Percentiles rank a stretch among this genome's conserved stretches.
These are phyloP conservation scores for Scyliorhinus canicula DNA, from an alignment of 2,797 vertebrate genomes.

Conservation along the genomic window DNA sequence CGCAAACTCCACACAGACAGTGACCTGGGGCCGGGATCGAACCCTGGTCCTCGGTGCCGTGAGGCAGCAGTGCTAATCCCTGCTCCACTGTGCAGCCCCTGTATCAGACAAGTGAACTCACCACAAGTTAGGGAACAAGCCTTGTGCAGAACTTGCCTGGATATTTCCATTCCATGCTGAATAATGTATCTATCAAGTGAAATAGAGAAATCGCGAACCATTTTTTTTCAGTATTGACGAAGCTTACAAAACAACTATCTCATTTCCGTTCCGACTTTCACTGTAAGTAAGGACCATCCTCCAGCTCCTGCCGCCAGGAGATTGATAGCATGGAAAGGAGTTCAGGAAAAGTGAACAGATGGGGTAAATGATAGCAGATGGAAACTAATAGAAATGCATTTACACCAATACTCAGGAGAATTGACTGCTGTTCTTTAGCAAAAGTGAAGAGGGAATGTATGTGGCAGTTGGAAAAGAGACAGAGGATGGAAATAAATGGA, in stretches of 20 bases:
- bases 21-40: too few relatives aligned
- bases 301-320: neutral
- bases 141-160: neutral
- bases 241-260: neutral
- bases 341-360: neutral
- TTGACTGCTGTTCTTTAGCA: neutral
- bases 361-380: neutral
- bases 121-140: neutral
- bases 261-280: too few relatives aligned
- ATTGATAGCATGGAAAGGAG: neutral
- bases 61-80: too few relatives aligned
- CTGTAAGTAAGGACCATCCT: neutral
- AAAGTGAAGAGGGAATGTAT: too few relatives aligned
- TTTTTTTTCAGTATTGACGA: neutral
- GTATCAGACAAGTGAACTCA: neutral
- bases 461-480: neutral
- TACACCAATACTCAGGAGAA: neutral
- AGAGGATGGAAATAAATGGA: neutral
- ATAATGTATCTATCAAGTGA: neutral
- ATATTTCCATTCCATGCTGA: neutral
- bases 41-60: too few relatives aligned
- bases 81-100: too few relatives aligned
- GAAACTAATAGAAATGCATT: neutral
- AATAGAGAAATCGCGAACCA: neutral
- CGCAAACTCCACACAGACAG: too few relatives aligned